Conservation (phyloP, 2,113 vertebrate genomes). For the Cyanistes caeruleus region DNA sequence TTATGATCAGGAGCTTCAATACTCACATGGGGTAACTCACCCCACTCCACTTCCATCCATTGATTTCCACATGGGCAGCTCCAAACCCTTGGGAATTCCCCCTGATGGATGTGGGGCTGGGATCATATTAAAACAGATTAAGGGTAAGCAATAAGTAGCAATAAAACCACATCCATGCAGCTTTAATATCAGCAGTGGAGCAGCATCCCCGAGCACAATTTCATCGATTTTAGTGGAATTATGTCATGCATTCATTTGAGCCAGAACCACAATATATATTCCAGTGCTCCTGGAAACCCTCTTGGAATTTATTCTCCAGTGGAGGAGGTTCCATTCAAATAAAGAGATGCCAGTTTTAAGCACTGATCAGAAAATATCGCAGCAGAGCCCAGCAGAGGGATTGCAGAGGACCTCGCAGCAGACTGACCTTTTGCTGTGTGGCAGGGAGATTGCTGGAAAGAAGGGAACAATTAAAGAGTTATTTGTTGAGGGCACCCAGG, state of each 20-base stretch:
- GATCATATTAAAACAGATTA: neutral
- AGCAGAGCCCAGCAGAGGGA: neutral
- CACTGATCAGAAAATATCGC: neutral
- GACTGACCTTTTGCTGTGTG: neutral
- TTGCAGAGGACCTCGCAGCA: neutral
- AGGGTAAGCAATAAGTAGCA: neutral
- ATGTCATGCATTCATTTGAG: constrained; percentile 11
- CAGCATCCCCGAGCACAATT: neutral
- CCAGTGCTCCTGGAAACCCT: neutral
- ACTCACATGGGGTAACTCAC: neutral
- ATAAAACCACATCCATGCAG: neutral
- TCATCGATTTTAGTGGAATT: constrained; percentile 43
- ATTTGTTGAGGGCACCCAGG: neutral
- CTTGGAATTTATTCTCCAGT: neutral
- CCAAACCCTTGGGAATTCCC: neutral
- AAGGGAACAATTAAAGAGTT: neutral
- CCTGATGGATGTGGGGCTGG: neutral
- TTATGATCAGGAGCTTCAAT: neutral
- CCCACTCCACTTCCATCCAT: neutral
- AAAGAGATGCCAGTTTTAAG: neutral
- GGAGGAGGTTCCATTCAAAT: constrained; percentile 1
- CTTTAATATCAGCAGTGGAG: neutral
- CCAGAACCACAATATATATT: neutral
- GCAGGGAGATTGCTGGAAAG: constrained; percentile 9
- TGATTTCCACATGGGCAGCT: neutral